A percentile compares a stretch with the other conserved stretches of the same genome.
Conservation (phyloP, 2,113 vertebrate species). For the Pithys albifrons region DNA sequence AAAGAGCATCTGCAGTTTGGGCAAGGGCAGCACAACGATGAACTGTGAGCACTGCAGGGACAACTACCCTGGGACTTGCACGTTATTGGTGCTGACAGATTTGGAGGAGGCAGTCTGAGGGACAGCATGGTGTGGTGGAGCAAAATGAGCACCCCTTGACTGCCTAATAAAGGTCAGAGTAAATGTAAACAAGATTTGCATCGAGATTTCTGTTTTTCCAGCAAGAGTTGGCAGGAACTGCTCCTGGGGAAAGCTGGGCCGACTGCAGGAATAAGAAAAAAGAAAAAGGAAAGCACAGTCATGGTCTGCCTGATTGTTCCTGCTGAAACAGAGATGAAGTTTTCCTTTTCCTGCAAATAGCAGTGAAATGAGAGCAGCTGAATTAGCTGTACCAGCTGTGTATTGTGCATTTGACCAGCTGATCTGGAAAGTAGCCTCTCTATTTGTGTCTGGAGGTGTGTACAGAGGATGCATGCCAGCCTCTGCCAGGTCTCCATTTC, state of each 20-base stretch:
- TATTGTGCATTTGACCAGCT: background rate
- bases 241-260: background rate
- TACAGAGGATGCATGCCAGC: background rate
- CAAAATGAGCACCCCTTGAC: background rate
- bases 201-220: background rate
- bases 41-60: accelerated
- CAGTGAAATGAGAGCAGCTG: background rate
- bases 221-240: accelerated
- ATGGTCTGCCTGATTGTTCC: background rate
- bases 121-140: background rate
- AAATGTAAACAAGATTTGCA: background rate
- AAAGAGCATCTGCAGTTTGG: background rate
- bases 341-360: background rate
- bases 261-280: background rate
- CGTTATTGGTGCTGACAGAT: accelerated
- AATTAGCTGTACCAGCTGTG: background rate
- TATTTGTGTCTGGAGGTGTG: background rate
- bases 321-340: background rate
- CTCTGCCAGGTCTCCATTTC: background rate
- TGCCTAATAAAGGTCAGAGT: background rate
- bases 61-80: accelerated
- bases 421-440: background rate
- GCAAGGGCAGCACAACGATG: background rate
- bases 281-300: background rate
- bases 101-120: background rate